These are phyloP conservation scores for Megalops atlanticus DNA, from an alignment of 2,113 vertebrate species.

Conservation along the genomic window DNA sequence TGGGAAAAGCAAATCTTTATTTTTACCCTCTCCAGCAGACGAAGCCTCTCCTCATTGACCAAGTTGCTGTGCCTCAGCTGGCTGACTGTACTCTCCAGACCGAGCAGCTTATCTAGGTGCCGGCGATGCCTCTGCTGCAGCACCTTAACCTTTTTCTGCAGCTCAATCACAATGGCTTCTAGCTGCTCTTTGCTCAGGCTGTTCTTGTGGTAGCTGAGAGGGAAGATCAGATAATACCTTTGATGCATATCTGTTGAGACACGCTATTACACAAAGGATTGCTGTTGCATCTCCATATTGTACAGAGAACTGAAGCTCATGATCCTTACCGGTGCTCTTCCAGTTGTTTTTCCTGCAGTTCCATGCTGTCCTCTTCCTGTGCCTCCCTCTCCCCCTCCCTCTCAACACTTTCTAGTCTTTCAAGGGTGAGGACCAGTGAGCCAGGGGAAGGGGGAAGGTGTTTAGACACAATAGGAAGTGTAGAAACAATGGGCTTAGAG, in stretches of 20 bases:
- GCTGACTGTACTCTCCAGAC: slow-evolving; percentile 69
- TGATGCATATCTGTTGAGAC: neutral
- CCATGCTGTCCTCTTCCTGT: slow-evolving; percentile 34
- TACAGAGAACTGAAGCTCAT: too few relatives aligned
- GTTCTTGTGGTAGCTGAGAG: slow-evolving; percentile 64
- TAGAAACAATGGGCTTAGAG: slow-evolving; percentile 68
- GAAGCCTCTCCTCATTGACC: slow-evolving; percentile 61
- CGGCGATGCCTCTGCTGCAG: slow-evolving; percentile 71
- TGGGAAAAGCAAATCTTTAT: too few relatives aligned
- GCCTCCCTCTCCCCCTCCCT: slow-evolving; percentile 30
- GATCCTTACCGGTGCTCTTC: slow-evolving; percentile 67
- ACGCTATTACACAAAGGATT: neutral
- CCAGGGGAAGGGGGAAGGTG: slow-evolving; percentile 29
- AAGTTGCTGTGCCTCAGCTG: slow-evolving; percentile 69
- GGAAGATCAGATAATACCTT: neutral
- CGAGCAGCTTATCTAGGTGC: slow-evolving; percentile 70
- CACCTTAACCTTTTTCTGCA: slow-evolving; percentile 72
- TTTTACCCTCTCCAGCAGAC: slow-evolving; percentile 65
- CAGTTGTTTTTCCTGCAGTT: slow-evolving; percentile 52
- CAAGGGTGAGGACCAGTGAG: slow-evolving; percentile 42
- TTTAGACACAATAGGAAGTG: slow-evolving; percentile 71
- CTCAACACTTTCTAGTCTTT: slow-evolving; percentile 40
- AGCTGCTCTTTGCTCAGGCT: slow-evolving; percentile 70
- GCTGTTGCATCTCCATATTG: neutral
- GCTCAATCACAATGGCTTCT: slow-evolving; percentile 51